These are phyloP conservation scores for Ictalurus furcatus DNA, from an alignment of 2,113 vertebrate genomes.

Conservation along the genomic window DNA sequence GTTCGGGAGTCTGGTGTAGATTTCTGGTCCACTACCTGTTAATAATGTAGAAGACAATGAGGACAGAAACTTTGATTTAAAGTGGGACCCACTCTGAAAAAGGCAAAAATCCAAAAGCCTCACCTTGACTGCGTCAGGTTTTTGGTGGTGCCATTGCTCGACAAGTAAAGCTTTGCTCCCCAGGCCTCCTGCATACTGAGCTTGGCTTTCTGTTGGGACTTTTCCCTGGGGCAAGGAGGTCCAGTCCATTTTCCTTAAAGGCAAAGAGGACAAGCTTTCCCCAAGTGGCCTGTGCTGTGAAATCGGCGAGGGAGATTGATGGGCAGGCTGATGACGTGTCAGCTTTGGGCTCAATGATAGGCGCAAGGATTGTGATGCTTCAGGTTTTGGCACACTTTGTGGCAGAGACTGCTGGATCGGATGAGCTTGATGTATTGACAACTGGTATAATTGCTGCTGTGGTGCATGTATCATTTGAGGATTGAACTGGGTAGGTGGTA, in stretches of 20 bases:
- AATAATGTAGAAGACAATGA: neutral
- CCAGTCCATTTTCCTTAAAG: slow-evolving; percentile 50
- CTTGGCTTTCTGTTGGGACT: slow-evolving; percentile 12
- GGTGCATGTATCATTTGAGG: slow-evolving; percentile 2
- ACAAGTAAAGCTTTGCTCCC: slow-evolving; percentile 59
- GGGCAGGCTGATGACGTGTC: slow-evolving; percentile 43
- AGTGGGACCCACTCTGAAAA: neutral
- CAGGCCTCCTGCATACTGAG: slow-evolving; percentile 46
- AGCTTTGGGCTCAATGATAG: slow-evolving; percentile 54
- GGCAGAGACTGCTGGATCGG: slow-evolving; percentile 39
- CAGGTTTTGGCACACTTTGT: slow-evolving; percentile 36
- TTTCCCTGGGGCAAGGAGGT: slow-evolving; percentile 15
- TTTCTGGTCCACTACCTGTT: slow-evolving; percentile 39
- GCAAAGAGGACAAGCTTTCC: neutral
- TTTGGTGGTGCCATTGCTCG: slow-evolving; percentile 59
- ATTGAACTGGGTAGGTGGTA: slow-evolving; percentile 25
- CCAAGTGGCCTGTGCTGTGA: slow-evolving; percentile 8
- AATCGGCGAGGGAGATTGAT: slow-evolving; percentile 43
- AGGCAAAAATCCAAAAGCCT: neutral
- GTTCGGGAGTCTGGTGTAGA: slow-evolving; percentile 18
- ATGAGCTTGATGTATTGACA: slow-evolving; percentile 34
- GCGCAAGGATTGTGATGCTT: slow-evolving; percentile 22
- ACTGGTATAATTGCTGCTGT: slow-evolving; percentile 12
- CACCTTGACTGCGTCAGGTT: slow-evolving; percentile 59
- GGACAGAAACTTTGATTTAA: neutral